Evolutionary conservation across 2,113 vertebrate species (phyloP).

Genomic region (Dendrocopos noguchii): DNA sequence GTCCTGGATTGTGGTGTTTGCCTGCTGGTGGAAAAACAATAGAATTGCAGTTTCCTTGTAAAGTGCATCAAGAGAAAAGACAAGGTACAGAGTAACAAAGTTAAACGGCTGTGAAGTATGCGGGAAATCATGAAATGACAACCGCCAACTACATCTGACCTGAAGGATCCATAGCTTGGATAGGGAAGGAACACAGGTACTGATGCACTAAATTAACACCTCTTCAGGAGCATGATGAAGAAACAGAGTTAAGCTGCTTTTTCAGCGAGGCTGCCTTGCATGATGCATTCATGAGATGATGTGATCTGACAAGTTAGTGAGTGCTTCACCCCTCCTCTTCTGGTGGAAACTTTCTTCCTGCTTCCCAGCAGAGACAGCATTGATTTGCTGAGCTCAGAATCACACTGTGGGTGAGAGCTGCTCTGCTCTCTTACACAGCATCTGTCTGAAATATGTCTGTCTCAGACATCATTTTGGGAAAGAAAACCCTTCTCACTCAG

Average conservation of each 20-base stretch:
- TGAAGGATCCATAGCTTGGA: background rate
- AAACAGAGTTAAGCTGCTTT: background rate
- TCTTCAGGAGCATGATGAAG: background rate
- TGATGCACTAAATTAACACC: background rate
- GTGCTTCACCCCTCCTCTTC: background rate
- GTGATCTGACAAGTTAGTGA: constrained; percentile 1
- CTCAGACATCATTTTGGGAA: background rate
- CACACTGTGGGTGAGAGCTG: background rate
- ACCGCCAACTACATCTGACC: background rate
- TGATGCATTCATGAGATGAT: background rate
- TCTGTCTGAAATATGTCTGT: background rate
- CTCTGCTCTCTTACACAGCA: background rate
- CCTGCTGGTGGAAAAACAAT: background rate
- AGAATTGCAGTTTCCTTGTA: background rate
- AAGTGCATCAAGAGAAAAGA: background rate
- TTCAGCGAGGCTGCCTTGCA: background rate
- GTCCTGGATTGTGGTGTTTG: constrained; percentile 8
- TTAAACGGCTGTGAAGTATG: background rate
- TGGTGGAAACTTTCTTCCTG: background rate
- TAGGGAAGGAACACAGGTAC: background rate
- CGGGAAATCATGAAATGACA: background rate
- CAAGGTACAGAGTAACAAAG: background rate
- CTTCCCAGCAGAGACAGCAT: background rate
- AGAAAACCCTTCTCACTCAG: background rate
- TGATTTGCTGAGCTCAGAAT: constrained; percentile 32